Evolutionary conservation across 2,797 vertebrate genomes (phyloP).

Genomic region (Crenichthys baileyi): DNA sequence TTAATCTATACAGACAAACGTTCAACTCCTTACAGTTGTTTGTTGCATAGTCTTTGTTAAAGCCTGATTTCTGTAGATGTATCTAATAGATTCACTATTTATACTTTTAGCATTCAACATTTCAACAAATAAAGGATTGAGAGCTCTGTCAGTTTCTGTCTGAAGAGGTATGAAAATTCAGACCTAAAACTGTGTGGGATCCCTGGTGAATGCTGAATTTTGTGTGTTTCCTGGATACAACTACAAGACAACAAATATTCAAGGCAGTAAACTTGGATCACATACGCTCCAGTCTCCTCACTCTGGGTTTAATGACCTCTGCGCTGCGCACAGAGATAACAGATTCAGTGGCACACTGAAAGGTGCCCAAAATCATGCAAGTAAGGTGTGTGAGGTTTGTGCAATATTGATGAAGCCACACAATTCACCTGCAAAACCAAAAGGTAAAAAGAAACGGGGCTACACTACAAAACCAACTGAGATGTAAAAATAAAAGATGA

Average conservation of each 20-base stretch:
- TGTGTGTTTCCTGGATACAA: constrained; percentile 26
- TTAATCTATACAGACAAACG: neutral
- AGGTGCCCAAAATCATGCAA: constrained; percentile 56
- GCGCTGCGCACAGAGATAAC: constrained; percentile 32
- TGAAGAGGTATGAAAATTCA: neutral
- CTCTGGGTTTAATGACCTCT: constrained; percentile 47
- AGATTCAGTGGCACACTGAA: constrained; percentile 42
- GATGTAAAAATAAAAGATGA: neutral
- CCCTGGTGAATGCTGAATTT: neutral
- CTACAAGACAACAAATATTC: constrained; percentile 19
- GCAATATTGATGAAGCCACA: constrained; percentile 12
- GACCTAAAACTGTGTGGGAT: neutral
- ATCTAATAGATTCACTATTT: neutral
- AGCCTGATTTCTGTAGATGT: neutral
- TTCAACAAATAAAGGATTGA: neutral
- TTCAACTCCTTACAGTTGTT: neutral
- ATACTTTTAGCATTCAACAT: neutral
- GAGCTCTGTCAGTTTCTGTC: neutral
- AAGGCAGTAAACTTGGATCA: constrained; percentile 39
- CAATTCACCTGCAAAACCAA: constrained; percentile 17
- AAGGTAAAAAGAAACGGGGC: neutral
- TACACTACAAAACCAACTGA: neutral
- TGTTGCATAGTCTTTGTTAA: neutral
- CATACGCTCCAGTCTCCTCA: constrained; percentile 44
- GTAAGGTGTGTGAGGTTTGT: constrained; percentile 40